Evolutionary conservation across 1,140 invertebrate genomes (phyloP).

Genomic region (Carcinoscorpius rotundicauda): DNA sequence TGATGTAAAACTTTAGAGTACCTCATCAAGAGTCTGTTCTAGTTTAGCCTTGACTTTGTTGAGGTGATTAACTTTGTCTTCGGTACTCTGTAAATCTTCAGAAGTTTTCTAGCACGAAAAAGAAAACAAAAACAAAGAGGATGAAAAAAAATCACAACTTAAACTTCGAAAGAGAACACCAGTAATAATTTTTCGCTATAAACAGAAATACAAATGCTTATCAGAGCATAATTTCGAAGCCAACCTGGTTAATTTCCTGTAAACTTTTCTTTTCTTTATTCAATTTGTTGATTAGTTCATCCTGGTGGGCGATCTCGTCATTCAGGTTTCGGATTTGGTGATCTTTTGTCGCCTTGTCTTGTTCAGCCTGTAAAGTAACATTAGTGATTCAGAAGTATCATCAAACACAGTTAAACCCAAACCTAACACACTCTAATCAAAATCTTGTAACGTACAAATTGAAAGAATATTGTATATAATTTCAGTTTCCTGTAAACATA

Average conservation of each 20-base stretch:
- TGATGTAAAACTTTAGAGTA: neutral
- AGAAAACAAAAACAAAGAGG: neutral
- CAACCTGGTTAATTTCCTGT: conserved; percentile 65
- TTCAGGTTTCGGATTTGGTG: conserved; percentile 98
- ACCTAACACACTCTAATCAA: too few relatives aligned
- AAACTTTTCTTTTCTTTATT: conserved; percentile 98
- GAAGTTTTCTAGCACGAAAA: conserved; percentile 54
- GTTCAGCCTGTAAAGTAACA: conserved; percentile 37
- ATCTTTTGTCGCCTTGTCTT: conserved; percentile 96
- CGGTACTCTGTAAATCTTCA: conserved; percentile 90
- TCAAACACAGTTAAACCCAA: too few relatives aligned
- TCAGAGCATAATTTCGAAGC: neutral
- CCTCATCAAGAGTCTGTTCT: conserved; percentile 91
- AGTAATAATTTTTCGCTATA: too few relatives aligned
- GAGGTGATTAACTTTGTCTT: conserved; percentile 98
- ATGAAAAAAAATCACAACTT: too few relatives aligned
- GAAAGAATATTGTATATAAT: too few relatives aligned
- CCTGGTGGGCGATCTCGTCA: conserved; percentile 97
- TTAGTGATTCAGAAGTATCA: too few relatives aligned
- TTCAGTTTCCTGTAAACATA: too few relatives aligned
- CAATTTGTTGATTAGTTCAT: conserved; percentile 97
- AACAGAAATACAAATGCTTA: neutral
- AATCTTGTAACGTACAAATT: too few relatives aligned
- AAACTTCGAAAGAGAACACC: too few relatives aligned
- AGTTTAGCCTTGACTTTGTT: conserved; percentile 98